Evolutionary conservation across 2,888 invertebrate genomes (phyloP).

Genomic region (Lycia hirtaria): DNA sequence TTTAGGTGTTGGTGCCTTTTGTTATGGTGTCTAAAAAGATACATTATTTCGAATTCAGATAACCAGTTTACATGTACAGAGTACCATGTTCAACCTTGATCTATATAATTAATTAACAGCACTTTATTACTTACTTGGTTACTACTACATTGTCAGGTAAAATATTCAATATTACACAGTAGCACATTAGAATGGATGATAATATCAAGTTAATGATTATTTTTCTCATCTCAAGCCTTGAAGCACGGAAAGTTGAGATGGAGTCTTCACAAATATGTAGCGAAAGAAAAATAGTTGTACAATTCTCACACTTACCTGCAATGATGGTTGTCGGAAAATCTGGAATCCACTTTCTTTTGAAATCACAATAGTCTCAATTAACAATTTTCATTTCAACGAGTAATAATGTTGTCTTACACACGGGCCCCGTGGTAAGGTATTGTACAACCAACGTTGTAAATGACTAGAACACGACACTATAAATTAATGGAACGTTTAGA

Average conservation of each 20-base stretch:
- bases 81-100: neutral
- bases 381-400: slow-evolving; percentile 13
- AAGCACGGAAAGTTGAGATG: neutral
- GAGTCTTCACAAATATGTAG: neutral
- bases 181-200: neutral
- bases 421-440: slow-evolving; percentile 48
- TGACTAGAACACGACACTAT: slow-evolving; percentile 48
- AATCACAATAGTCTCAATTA: slow-evolving; percentile 8
- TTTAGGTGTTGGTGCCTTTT: neutral
- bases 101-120: neutral
- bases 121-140: neutral
- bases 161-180: neutral
- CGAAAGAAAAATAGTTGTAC: neutral
- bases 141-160: neutral
- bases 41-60: neutral
- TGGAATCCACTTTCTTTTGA: slow-evolving; percentile 6
- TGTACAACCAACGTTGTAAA: slow-evolving; percentile 40
- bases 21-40: neutral
- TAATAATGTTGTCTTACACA: slow-evolving; percentile 51
- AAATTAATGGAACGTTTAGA: slow-evolving; percentile 48
- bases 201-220: neutral
- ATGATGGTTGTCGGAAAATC: slow-evolving; percentile 6
- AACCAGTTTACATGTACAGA: neutral
- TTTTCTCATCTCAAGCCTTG: neutral
- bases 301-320: slow-evolving; percentile 20